These are phyloP conservation scores for Teleogryllus oceanicus DNA, from an alignment of 2,888 invertebrate genomes.

Conservation along the genomic window DNA sequence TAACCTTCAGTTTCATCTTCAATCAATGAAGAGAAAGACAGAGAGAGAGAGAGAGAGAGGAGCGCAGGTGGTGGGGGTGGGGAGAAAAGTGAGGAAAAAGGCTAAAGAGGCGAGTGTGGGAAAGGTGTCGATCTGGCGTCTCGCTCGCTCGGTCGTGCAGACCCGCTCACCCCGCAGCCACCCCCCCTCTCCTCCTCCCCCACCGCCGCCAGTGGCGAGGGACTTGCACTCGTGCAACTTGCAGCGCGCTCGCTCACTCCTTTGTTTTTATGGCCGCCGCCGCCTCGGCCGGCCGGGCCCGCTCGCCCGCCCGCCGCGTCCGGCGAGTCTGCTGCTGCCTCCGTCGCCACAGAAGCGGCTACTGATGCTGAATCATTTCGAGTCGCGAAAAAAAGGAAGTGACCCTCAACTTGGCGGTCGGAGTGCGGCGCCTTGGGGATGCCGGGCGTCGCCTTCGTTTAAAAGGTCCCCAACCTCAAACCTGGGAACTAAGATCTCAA, in stretches of 20 bases:
- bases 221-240: background rate
- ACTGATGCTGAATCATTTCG: too few species aligned
- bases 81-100: background rate
- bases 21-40: conserved; percentile 20
- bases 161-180: background rate
- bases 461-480: too few species aligned
- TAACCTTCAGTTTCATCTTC: conserved; percentile 24
- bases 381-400: too few species aligned
- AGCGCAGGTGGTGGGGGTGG: background rate
- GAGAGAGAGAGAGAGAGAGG: background rate
- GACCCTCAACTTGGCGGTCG: too few species aligned
- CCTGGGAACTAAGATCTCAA: too few species aligned
- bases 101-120: conserved; percentile 36
- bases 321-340: too few species aligned
- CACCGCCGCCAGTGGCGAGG: background rate
- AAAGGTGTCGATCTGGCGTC: conserved; percentile 30
- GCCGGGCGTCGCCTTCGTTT: too few species aligned
- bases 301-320: too few species aligned
- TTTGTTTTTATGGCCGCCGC: background rate
- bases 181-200: background rate
- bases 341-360: too few species aligned
- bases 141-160: background rate
- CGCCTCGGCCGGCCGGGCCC: background rate
- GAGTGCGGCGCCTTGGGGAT: too few species aligned
- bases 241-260: background rate